Evolutionary conservation across 2,113 vertebrate species (phyloP), one percentile per base, ranked within the genome.

Genomic region (Urocolius indicus): DNA sequence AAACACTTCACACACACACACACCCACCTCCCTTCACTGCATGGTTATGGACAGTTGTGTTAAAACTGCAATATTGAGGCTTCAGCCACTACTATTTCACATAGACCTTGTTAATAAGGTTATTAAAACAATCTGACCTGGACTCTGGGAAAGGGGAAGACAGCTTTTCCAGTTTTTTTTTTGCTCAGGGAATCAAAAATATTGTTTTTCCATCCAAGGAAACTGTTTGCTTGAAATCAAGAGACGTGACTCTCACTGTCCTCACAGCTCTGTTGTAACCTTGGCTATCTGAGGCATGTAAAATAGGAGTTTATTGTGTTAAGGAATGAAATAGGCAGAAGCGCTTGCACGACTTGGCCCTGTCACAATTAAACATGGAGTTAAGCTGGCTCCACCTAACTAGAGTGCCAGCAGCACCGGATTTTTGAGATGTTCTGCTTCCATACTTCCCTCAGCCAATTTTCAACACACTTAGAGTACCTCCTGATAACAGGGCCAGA

Each of bases 341-440:
- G 61, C 6, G 1, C 61, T 93, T 72, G 68, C 66, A 77, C 94
- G 65, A 81, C 65, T 95, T 95, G 92, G 90, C 90, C 86, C 78
- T 55, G 55, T 81, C 95, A 93, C 92, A 93, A 90, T 73, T 90
- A 76, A 95, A 96, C 94, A 87, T 5, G 52, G 88, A 95, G 68
- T 89, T 96, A 96, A 94, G 83, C 93, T 93, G 94, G 82, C 92
- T 94, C 80, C 96, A 90, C 94, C 93, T 90, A 67, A 89, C 79
- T 23, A 8, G 72, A 90, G 49, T 82, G 94, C 90, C 94, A 96
- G 58, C 76, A 93, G 76, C 83, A 84, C 8, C 32, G 83, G 83
- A 81, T 82, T 97, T 96, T 73, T 74, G 83, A 90, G 61, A 95
- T 92, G 86, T 72, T 76, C 66, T 65, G 69, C 76, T 94, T 90